Conservation (phyloP, 2,797 vertebrate genomes). For the Phoxinus dragarum region DNA sequence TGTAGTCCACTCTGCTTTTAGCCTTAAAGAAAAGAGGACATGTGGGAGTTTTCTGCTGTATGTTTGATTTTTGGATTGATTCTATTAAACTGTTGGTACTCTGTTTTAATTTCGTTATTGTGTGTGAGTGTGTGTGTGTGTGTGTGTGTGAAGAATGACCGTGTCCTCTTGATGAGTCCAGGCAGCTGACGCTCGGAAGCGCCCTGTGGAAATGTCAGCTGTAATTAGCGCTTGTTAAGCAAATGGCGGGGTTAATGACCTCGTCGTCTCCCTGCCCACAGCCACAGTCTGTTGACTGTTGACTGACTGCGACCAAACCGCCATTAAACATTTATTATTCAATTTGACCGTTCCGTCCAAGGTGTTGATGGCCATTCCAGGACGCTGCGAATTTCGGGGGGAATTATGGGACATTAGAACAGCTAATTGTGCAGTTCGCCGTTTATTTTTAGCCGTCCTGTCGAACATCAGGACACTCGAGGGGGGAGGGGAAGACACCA, state of each 20-base stretch:
- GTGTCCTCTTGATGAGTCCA: constrained; percentile 42
- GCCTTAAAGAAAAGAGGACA: constrained; percentile 67
- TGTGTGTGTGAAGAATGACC: constrained; percentile 31
- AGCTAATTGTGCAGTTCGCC: background rate
- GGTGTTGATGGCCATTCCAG: constrained; percentile 36
- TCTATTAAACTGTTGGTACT: constrained; percentile 64
- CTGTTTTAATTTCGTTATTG: constrained; percentile 24
- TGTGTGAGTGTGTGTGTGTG: background rate
- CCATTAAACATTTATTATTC: constrained; percentile 37
- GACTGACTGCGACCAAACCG: constrained; percentile 41
- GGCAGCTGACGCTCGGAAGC: constrained; percentile 49
- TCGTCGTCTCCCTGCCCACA: constrained; percentile 44
- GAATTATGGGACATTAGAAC: constrained; percentile 18
- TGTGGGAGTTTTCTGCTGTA: constrained; percentile 68
- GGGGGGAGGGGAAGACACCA: background rate
- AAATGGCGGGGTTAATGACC: constrained; percentile 62
- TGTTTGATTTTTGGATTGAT: constrained; percentile 73
- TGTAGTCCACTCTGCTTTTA: constrained; percentile 67
- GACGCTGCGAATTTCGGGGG: constrained; percentile 24
- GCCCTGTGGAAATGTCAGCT: constrained; percentile 62
- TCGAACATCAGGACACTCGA: background rate
- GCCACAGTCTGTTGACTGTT: constrained; percentile 47
- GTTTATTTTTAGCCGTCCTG: constrained; percentile 41
- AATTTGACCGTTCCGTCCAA: constrained; percentile 18
- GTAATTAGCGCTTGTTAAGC: constrained; percentile 65